A percentile compares a stretch with the other conserved stretches of the same genome.
phyloP scores from a whole-genome alignment of 2,888 invertebrate species.

The Nomada hirtipes region DNA sequence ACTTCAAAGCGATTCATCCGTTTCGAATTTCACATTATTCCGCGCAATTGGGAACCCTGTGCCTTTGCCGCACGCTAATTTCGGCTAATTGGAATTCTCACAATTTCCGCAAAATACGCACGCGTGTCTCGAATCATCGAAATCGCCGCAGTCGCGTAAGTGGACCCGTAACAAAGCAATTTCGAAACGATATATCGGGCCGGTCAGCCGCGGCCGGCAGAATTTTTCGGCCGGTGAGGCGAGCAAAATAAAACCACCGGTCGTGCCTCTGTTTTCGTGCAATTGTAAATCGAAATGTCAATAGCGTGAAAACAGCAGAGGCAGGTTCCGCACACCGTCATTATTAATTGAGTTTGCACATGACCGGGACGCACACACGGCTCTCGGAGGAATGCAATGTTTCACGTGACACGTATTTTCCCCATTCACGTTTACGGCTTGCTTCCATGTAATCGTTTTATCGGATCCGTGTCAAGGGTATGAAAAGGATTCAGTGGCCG shows the following conservation, averaged over 20 bases:
- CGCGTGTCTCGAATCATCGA: background rate
- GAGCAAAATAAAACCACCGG: background rate
- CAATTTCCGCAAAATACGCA: background rate
- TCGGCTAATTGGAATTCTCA: background rate
- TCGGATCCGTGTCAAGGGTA: conserved; percentile 48
- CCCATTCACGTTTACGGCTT: conserved; percentile 33
- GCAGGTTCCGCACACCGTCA: conserved; percentile 9
- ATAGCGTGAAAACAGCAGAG: conserved; percentile 17
- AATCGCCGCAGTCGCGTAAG: background rate
- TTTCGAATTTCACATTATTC: background rate
- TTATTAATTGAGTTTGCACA: conserved; percentile 49
- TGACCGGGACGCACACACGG: conserved; percentile 11
- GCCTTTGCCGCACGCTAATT: background rate
- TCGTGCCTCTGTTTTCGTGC: background rate
- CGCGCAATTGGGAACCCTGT: background rate
- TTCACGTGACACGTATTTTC: conserved; percentile 36
- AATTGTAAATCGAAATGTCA: conserved; percentile 39
- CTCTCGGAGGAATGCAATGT: conserved; percentile 23
- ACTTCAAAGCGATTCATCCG: no score
- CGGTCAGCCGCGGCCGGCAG: background rate
- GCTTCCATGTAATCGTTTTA: conserved; percentile 41
- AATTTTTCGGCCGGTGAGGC: background rate
- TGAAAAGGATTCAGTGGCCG: conserved; percentile 30
- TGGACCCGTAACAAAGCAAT: background rate
- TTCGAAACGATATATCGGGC: background rate